Base-by-base conservation (phyloP, 2,797 vertebrate species). In the Bradypodion ventrale region DNA sequence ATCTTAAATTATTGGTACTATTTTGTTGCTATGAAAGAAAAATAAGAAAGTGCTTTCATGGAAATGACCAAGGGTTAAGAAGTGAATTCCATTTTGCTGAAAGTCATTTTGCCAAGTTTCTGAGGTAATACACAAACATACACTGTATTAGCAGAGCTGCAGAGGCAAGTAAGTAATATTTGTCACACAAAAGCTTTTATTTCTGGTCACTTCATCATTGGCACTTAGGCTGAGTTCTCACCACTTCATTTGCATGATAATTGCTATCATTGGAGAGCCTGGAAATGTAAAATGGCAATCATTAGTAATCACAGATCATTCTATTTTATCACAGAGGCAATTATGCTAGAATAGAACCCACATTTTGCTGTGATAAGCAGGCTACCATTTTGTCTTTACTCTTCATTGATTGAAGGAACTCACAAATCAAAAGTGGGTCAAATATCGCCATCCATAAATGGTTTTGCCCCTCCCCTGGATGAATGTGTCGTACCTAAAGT, bases 221-320 rank as follows among this genome's bases (percentile, higher is more conserved):
- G 70, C 77, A 74, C 75, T 80, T 85, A 85, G 23, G 37, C 23
- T 15, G 63, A 44, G 32, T 68, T 80, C 62, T 32, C 37, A 46
- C 21, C 70, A 75, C 19, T 74, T 85, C 29, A 75, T 75, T 75
- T 80, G 46, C 83, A 85, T 85, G 70, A 80, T 85, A 75, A 80
- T 75, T 80, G 62, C 62, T 75, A 68, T 59, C 63, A 59, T 60
- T 85, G 49, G 40, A 62, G 70, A 75, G 29, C 37, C 72, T 59
- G 62, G 80, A 74, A 65, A 60, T 75, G 72, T 42, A 46, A 75
- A 85, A 85, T 85, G 75, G 70, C 8, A 23, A 66, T 75, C 83
- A 85, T 85, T 75, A 44, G 62, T 80, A 63, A 80, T 85, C 19
- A 56, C 2, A 29, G 35, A 80, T 75, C 60, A 80, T 85, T 85